phyloP scores from a whole-genome alignment of 1,140 invertebrate genomes.

The Thereuonema tuberculata region DNA sequence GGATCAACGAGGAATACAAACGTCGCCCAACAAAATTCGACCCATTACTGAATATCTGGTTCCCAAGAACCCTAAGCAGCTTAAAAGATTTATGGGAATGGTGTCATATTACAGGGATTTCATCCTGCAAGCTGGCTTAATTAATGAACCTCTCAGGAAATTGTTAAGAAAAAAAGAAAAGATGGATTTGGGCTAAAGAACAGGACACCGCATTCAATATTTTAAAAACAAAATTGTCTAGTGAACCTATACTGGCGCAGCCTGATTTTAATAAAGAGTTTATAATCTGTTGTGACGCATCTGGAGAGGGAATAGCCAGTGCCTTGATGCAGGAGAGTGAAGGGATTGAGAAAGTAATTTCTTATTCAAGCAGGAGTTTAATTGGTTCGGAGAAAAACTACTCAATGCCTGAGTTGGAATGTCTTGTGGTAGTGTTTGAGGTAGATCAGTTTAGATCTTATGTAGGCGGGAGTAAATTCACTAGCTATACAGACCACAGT shows the following conservation, averaged over 20 bases:
- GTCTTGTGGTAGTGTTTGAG: neutral
- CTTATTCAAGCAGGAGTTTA: neutral
- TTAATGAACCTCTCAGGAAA: too few species aligned
- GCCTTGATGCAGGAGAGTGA: neutral
- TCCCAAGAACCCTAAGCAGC: too few species aligned
- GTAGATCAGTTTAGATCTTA: neutral
- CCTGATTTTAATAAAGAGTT: neutral
- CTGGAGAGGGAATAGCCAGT: neutral
- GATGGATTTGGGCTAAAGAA: neutral
- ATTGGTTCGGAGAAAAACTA: neutral
- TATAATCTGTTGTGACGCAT: neutral
- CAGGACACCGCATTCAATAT: neutral
- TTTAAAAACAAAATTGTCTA: neutral
- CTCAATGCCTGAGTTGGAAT: neutral
- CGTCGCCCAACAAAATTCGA: too few species aligned
- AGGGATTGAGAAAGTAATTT: neutral
- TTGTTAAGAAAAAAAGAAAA: neutral
- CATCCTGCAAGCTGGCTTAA: too few species aligned
- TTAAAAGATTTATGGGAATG: too few species aligned
- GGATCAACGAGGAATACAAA: too few species aligned
- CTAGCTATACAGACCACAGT: neutral
- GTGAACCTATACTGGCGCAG: neutral
- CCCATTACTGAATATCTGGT: too few species aligned
- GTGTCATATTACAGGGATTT: too few species aligned
- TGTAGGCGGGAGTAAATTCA: neutral